Evolutionary conservation across 1,140 invertebrate genomes (phyloP).

Genomic region (Telenomus remus): DNA sequence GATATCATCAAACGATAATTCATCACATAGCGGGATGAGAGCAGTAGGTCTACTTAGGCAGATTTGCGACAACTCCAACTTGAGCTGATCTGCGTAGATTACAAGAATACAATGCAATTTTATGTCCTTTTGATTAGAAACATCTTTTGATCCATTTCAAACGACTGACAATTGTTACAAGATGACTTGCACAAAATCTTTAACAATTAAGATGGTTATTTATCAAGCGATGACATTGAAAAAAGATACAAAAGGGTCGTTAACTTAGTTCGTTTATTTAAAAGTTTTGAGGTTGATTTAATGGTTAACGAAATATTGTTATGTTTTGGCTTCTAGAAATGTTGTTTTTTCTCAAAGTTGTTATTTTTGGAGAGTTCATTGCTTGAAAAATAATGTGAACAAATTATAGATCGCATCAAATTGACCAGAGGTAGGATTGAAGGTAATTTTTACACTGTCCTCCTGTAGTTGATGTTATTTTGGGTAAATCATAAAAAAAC

Average conservation of each 20-base stretch:
- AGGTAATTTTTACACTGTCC: no score
- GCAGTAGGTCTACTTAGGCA: constrained; percentile 31
- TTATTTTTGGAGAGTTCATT: no score
- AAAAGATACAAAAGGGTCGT: neutral
- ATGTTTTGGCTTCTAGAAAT: no score
- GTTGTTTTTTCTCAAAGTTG: no score
- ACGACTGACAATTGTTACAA: constrained; percentile 28
- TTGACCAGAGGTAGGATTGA: no score
- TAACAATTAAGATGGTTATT: constrained; percentile 14
- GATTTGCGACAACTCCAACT: constrained; percentile 32
- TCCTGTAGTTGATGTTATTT: no score
- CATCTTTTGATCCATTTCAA: constrained; percentile 5
- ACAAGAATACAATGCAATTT: constrained; percentile 6
- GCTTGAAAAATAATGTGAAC: no score
- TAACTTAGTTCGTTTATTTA: neutral
- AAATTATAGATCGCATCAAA: no score
- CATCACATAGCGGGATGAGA: constrained; percentile 27
- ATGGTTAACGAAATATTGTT: no score
- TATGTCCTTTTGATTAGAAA: constrained; percentile 6
- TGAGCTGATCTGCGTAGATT: constrained; percentile 17
- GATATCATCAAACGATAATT: constrained; percentile 34
- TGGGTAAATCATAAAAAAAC: neutral
- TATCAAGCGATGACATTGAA: constrained; percentile 7
- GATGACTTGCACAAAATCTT: constrained; percentile 29
- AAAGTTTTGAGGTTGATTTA: neutral